phyloP scores from a whole-genome alignment of 2,797 vertebrate genomes.

The Limosa lapponica region DNA sequence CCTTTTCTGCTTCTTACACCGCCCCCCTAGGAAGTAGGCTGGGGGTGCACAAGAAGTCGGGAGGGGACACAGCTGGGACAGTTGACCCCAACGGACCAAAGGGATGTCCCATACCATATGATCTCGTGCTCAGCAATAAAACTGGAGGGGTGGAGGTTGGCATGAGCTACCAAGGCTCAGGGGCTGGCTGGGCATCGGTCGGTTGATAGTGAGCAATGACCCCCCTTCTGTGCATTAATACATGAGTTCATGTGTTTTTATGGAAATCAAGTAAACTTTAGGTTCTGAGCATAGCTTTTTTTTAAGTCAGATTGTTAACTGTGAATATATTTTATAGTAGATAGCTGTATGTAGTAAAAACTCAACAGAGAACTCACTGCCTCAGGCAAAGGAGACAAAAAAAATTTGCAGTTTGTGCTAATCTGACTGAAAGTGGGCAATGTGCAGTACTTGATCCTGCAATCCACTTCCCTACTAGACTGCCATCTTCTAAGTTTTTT shows the following conservation, averaged over 20 bases:
- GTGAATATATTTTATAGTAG: background rate
- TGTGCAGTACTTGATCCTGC: background rate
- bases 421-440: background rate
- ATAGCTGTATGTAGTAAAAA: background rate
- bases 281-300: background rate
- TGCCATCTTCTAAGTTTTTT: background rate
- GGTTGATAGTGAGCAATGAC: rapidly evolving
- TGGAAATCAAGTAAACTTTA: background rate
- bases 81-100: background rate
- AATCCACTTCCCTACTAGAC: background rate
- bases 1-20: background rate
- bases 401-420: background rate
- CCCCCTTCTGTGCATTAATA: background rate
- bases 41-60: background rate
- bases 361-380: background rate
- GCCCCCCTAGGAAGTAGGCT: rapidly evolving
- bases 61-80: background rate
- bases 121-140: background rate
- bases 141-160: background rate
- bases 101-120: background rate
- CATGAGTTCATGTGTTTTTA: background rate
- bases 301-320: background rate
- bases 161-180: background rate
- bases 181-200: background rate
- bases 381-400: background rate